Base-by-base conservation (phyloP, 2,797 vertebrate species). In the Danio tinwini region DNA sequence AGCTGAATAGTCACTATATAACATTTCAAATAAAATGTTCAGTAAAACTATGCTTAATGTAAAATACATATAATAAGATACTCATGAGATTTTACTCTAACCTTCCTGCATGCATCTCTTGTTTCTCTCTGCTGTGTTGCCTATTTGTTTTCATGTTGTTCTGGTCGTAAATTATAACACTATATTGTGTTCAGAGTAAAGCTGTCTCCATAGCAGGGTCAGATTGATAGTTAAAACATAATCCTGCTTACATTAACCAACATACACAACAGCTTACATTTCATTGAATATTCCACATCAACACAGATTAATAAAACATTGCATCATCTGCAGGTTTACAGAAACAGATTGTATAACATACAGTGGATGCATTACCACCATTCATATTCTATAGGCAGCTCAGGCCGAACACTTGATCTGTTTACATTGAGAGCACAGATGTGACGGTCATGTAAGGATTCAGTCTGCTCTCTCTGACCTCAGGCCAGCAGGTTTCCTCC, bases 381-480 rank as follows among this genome's bases (percentile, higher is more conserved):
- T 61, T 17, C 13, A 61, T 61, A 50, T 42, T 78, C 45, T 58
- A 58, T 49, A 76, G 17, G 47, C 65, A 78, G 6, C 5, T 14
- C 13, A 61, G 53, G 17, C 44, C 0, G 6, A 58, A 59, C 16
- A 69, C 45, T 49, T 1, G 11, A 58, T 70, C 65, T 78, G 65
- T 70, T 78, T 50, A 78, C 47, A 78, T 42, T 59, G 45, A 61
- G 65, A 40, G 45, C 13, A 10, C 56, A 78, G 76, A 71, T 71
- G 56, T 78, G 45, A 7, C 3, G 7, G 65, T 71, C 67, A 71
- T 62, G 56, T 71, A 71, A 78, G 67, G 67, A 78, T 78, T 71
- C 56, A 44, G 67, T 53, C 47, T 76, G 29, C 53, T 77, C 50
- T 65, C 21, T 12, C 8, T 82, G 74, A 82, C 72, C 80, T 64